phyloP scores from a whole-genome alignment of 2,797 vertebrate species.

The Pogoniulus pusillus region DNA sequence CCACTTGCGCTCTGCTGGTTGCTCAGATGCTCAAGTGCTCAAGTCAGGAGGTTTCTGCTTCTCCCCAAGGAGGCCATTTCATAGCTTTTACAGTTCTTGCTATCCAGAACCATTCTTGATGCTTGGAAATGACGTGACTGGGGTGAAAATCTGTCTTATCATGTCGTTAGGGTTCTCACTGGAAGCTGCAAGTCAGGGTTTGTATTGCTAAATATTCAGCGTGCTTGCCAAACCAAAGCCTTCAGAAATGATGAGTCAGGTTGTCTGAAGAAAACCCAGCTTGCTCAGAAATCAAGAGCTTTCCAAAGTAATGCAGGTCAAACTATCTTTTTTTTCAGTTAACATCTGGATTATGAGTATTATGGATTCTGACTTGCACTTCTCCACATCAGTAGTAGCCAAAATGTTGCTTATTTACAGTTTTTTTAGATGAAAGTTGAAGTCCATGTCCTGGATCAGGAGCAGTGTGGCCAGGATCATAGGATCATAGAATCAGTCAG shows the following conservation, averaged over 20 bases:
- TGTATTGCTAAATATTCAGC: constrained; percentile 48
- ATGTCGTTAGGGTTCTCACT: constrained; percentile 17
- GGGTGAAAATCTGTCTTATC: constrained; percentile 60
- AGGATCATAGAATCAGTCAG: too few relatives aligned
- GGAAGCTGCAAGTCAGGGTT: constrained; percentile 54
- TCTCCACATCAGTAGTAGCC: constrained; percentile 33
- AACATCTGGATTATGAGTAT: neutral
- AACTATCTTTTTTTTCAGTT: neutral
- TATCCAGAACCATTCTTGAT: constrained; percentile 1
- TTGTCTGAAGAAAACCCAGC: constrained; percentile 16
- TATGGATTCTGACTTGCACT: neutral
- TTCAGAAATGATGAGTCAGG: constrained; percentile 64
- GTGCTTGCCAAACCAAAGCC: constrained; percentile 40
- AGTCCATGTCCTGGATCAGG: too few relatives aligned
- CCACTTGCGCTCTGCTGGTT: neutral
- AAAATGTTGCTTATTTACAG: neutral
- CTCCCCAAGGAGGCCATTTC: constrained; percentile 1
- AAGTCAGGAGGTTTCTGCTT: constrained; percentile 4
- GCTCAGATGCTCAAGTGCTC: neutral
- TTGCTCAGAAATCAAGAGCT: constrained; percentile 11
- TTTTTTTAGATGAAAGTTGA: constrained; percentile 25
- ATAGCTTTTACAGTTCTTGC: constrained; percentile 36
- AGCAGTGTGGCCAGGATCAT: too few relatives aligned
- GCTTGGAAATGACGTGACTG: constrained; percentile 30
- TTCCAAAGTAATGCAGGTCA: constrained; percentile 31